These are phyloP conservation scores for Amia ocellicauda DNA, from an alignment of 2,113 vertebrate species.

Conservation along the genomic window DNA sequence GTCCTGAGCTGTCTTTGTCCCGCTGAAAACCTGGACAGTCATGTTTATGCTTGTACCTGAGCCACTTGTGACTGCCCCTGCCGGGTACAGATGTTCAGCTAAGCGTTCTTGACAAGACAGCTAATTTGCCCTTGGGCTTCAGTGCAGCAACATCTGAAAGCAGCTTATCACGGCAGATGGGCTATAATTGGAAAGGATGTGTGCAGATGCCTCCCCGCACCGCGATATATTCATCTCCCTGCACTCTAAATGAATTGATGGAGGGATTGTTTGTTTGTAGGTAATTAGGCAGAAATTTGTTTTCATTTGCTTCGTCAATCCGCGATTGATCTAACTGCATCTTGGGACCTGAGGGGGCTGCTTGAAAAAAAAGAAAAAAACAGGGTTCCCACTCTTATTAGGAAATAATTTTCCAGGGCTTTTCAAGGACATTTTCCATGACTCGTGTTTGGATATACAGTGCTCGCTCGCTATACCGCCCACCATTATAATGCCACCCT, in stretches of 20 bases:
- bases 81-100: constrained; percentile 61
- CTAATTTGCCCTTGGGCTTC: constrained; percentile 67
- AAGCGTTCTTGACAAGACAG: constrained; percentile 60
- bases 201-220: constrained; percentile 76
- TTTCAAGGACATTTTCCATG: too few species aligned
- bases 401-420: too few species aligned
- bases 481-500: too few species aligned
- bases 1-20: too few species aligned
- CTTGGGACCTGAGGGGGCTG: constrained; percentile 35
- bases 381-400: too few species aligned
- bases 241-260: constrained; percentile 72
- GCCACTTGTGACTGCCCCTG: constrained; percentile 38
- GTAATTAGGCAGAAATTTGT: constrained; percentile 93
- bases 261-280: constrained; percentile 80
- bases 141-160: constrained; percentile 38
- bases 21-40: not conserved
- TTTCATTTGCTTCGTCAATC: constrained; percentile 72
- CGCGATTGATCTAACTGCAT: constrained; percentile 56
- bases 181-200: constrained; percentile 70
- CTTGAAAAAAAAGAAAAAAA: too few species aligned
- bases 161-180: constrained; percentile 78
- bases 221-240: constrained; percentile 78
- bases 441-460: too few species aligned
- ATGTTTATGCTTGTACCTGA: constrained; percentile 16
- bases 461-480: too few species aligned